Percentiles rank a stretch among this genome's conserved stretches.
phyloP scores from a whole-genome alignment of 2,888 invertebrate species.

The Aspidapion aeneum region DNA sequence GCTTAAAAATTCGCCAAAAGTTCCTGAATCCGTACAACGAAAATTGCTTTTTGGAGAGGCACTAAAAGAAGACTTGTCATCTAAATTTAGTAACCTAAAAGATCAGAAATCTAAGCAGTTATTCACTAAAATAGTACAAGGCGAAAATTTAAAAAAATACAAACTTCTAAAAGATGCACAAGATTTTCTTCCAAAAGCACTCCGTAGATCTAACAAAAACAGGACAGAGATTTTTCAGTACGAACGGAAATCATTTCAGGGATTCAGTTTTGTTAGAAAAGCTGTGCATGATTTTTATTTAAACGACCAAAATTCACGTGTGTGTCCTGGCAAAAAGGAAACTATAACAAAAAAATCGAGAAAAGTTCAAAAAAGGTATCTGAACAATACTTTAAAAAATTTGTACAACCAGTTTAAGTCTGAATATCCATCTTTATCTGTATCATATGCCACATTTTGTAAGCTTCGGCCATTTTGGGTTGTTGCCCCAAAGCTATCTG shows the following conservation, averaged over 20 bases:
- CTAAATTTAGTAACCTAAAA: background rate
- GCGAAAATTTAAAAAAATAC: background rate
- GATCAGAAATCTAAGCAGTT: background rate
- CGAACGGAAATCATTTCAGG: background rate
- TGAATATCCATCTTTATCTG: background rate
- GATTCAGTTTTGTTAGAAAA: background rate
- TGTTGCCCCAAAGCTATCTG: background rate
- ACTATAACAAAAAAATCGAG: background rate
- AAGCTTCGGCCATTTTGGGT: background rate
- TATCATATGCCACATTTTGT: constrained; percentile 1
- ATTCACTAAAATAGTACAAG: background rate
- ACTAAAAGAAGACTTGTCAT: background rate
- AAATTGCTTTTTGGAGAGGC: constrained; percentile 1
- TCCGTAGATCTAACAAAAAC: background rate
- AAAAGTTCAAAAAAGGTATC: background rate
- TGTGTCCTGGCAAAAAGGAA: constrained; percentile 1
- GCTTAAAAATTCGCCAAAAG: background rate
- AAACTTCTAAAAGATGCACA: background rate
- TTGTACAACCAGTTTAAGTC: background rate
- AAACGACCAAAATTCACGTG: background rate
- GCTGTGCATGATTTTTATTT: background rate
- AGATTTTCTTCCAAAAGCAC: background rate
- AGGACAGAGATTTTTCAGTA: background rate
- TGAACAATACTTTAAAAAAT: background rate
- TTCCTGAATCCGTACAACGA: background rate